Base-by-base conservation (phyloP, 64 coral and sea anemone species). In the Orbicella faveolata region DNA sequence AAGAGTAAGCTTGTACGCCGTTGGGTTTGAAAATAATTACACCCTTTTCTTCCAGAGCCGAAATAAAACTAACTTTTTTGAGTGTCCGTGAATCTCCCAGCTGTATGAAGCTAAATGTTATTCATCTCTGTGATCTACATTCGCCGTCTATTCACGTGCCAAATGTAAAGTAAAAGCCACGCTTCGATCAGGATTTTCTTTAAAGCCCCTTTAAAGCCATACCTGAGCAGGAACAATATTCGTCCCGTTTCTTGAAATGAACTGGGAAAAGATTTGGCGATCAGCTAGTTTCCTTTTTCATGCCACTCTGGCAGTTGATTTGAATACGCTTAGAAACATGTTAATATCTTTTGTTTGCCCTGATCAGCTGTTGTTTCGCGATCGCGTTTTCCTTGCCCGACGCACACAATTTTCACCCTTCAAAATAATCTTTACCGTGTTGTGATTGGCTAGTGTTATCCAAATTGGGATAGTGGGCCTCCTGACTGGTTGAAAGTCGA, bases 361-460 rank as follows among this genome's bases (percentile, higher is more conserved):
- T 39, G 64, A 84, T 84, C 82, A 84, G 82, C 82, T 84, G 82
- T 84, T 84, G 66, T 15, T 33, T 52, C n/a, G 20, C 5, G 36
- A 84, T 52, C 63, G 44, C 18, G 23, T 70, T 72, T 69, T 69
- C 20, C 66, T 25, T 69, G 21, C 66, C 25, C 20, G 66, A 21
- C 62, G 10, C 36, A 39, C 64, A 52, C 63, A 84, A 52, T 69
- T 84, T 84, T 84, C 82, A 65, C 82, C 21, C 82, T 37, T 39
- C 82, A 72, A 67, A 73, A 84, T 64, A 84, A 72, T 70, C 82
- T 72, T 14, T 26, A 72, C 7, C 10, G 34, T 12, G 2, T 21
- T 12, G 36, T 84, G 36, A 84, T 84, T 84, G 82, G 82, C 11
- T 84, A 9, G 2, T 1, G 21, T 0, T 10, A 73, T 72, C 52